Evolutionary conservation across 2,888 invertebrate genomes (phyloP).

Genomic region (Psylliodes chrysocephalus): DNA sequence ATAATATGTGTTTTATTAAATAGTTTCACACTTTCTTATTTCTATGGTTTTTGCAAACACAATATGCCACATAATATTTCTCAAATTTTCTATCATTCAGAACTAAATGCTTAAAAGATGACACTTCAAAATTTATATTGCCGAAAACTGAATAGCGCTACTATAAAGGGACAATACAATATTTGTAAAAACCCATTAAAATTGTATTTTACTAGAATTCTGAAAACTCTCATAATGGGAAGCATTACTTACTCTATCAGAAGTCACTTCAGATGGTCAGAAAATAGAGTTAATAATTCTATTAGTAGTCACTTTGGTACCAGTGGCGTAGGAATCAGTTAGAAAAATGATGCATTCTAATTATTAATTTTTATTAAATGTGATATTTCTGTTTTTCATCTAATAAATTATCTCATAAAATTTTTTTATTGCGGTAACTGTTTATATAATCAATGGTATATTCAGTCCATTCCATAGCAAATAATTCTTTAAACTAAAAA

Average conservation of each 20-base stretch:
- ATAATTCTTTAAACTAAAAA: too few relatives aligned
- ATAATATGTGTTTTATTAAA: too few relatives aligned
- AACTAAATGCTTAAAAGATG: background rate
- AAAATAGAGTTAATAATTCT: slow-evolving; percentile 21
- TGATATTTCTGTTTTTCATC: too few relatives aligned
- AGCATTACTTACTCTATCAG: slow-evolving; percentile 33
- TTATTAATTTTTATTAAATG: too few relatives aligned
- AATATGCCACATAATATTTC: background rate
- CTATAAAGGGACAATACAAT: slow-evolving; percentile 29
- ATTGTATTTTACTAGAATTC: slow-evolving; percentile 47
- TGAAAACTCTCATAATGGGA: slow-evolving; percentile 35
- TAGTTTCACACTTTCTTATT: too few relatives aligned
- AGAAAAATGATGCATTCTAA: too few relatives aligned
- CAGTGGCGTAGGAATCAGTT: too few relatives aligned
- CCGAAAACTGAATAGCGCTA: slow-evolving; percentile 5
- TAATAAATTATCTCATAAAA: too few relatives aligned
- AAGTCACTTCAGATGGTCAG: slow-evolving; percentile 14
- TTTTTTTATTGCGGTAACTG: too few relatives aligned
- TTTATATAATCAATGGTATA: too few relatives aligned
- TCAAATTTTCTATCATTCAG: background rate
- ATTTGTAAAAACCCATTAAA: slow-evolving; percentile 44
- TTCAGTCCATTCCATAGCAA: too few relatives aligned
- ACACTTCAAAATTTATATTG: slow-evolving; percentile 11
- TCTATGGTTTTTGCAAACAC: too few relatives aligned
- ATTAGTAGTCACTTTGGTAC: background rate